Base-by-base conservation (phyloP, 2,797 vertebrate species). In the Falco naumanni region DNA sequence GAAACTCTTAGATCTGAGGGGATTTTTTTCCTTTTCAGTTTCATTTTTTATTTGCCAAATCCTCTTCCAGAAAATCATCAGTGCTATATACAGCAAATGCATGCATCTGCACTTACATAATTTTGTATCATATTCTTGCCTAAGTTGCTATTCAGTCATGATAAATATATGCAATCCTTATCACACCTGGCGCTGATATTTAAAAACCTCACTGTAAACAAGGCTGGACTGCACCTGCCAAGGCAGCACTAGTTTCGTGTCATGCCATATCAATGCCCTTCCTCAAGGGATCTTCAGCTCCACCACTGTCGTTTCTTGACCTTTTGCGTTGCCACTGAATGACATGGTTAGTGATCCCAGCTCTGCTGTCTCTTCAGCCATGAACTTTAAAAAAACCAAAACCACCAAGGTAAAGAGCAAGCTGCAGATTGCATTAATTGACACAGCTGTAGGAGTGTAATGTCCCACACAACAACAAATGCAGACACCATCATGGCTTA, bases 21-120 rank as follows among this genome's bases (percentile, higher is more conserved):
- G 1, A 26, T 28, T 61, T 78, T 78, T 66, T 53, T 77, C 10
- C 37, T 80, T 93, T 90, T 54, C 51, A 34, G 24, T 90, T 47
- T n/a, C 17, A 22, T 19, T 33, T 81, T 95, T 94, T 95, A 97
- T 95, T 97, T 82, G n/a, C 34, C 84, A 48, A 82, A 51, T 89
- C 90, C 13, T 89, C 28, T 61, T 74, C 53, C 87, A 87, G 37
- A 80, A 94, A 64, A 76, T 74, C 28, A 29, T 41, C 45, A 64
- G 33, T 86, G 33, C 63, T 82, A 84, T 63, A 29, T 75, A 95
- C 71, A 94, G 24, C 37, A 92, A 94, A 94, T 65, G 28, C 50
- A 47, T 31, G 28, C 51, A 28, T 47, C 41, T 48, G 10, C 60
- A 74, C 82, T 90, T 89, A 90, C 60, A 64, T 47, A 10, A 47